Percentiles rank a stretch among this genome's conserved stretches.
phyloP scores from a whole-genome alignment of 2,797 vertebrate species.

The Capromys pilorides region DNA sequence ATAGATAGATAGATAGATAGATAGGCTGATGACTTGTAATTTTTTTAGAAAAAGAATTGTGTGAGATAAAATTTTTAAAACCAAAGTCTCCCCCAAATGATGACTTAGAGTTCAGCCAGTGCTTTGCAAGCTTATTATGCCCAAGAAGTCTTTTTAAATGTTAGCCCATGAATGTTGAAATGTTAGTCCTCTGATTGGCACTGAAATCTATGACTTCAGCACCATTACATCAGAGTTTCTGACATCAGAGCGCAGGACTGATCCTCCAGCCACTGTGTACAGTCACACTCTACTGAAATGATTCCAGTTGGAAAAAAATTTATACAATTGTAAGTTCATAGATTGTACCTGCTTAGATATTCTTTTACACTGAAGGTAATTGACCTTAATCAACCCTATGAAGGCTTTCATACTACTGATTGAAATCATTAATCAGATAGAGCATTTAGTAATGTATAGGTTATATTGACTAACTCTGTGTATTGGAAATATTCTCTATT shows the following conservation, averaged over 20 bases:
- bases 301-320: not conserved
- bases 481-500: not conserved
- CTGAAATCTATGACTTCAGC: not conserved
- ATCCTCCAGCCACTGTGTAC: not conserved
- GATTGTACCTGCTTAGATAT: no score
- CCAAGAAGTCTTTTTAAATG: not conserved
- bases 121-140: not conserved
- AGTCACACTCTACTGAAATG: fast-evolving
- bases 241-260: fast-evolving
- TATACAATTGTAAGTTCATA: no score
- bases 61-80: not conserved
- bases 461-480: not conserved
- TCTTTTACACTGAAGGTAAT: not conserved
- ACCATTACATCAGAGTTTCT: not conserved
- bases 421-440: not conserved
- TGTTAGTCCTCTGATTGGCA: not conserved
- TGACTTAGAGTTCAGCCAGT: not conserved
- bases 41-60: not conserved
- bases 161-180: not conserved
- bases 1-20: no score
- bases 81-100: not conserved
- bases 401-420: not conserved
- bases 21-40: no score
- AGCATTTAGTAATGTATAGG: not conserved
- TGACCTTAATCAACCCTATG: not conserved